These are phyloP conservation scores for Anhinga anhinga DNA, from an alignment of 2,113 vertebrate genomes.

Conservation along the genomic window DNA sequence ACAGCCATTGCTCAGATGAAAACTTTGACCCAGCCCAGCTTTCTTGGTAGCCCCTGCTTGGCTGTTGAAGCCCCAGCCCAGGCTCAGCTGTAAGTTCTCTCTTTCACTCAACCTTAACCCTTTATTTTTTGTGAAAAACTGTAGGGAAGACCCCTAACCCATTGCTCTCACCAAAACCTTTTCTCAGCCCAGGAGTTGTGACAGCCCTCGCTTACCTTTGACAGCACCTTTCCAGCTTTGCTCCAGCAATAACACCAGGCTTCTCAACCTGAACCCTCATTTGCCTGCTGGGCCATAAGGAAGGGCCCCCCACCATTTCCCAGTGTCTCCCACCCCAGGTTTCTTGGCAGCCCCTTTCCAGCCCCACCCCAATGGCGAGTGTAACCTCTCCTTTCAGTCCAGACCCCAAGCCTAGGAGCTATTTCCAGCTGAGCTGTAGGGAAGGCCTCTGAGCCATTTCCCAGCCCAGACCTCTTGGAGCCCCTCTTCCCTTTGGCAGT, in stretches of 20 bases:
- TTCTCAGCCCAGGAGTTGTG: not conserved
- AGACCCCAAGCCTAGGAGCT: not conserved
- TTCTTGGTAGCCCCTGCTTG: not conserved
- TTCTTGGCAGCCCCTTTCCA: not conserved
- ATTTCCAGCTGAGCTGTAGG: not conserved
- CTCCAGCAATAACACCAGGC: not conserved
- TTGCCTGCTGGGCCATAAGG: not conserved
- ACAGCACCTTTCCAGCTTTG: not conserved
- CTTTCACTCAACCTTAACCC: not conserved
- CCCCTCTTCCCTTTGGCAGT: not conserved
- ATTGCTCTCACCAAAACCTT: not conserved
- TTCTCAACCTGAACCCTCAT: fast-evolving
- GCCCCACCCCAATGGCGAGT: fast-evolving
- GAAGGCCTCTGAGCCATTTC: not conserved
- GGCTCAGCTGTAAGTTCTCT: not conserved
- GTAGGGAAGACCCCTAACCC: not conserved
- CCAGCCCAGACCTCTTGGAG: not conserved
- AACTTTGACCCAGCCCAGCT: not conserved
- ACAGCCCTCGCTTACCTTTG: not conserved
- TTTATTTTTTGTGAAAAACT: not conserved
- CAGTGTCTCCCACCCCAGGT: not conserved
- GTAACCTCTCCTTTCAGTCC: not conserved
- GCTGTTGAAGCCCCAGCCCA: not conserved
- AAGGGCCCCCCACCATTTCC: not conserved
- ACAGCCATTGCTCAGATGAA: not conserved